Percentiles rank a stretch among this genome's conserved stretches.
Conservation (phyloP, 2,113 vertebrate species). For the Lophius piscatorius region DNA sequence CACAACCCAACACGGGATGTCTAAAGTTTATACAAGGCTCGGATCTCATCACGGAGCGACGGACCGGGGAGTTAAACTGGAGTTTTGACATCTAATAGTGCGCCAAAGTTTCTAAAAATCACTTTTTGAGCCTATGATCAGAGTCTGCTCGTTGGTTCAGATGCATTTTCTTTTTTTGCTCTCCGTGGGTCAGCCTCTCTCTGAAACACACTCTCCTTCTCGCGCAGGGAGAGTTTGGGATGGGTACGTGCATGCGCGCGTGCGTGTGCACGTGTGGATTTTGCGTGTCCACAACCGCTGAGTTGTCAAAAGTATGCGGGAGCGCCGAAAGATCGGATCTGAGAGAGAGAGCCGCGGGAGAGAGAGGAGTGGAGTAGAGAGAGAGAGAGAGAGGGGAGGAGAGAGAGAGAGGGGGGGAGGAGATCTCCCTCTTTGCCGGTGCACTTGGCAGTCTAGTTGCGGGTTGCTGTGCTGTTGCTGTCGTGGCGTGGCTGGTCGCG, state of each 20-base stretch:
- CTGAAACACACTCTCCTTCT: no score
- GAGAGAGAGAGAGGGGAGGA: conserved; percentile 32
- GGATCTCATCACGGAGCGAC: conserved; percentile 28
- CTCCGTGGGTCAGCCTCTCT: conserved; percentile 49
- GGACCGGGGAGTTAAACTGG: conserved; percentile 11
- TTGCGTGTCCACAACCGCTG: conserved; percentile 14
- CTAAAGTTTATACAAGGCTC: conserved; percentile 73
- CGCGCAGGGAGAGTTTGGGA: no score
- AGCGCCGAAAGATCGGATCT: conserved; percentile 29
- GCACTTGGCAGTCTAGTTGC: conserved; percentile 86
- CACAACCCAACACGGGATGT: conserved; percentile 43
- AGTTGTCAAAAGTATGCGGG: conserved; percentile 53
- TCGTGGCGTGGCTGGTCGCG: conserved; percentile 83
- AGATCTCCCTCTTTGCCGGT: conserved; percentile 78
- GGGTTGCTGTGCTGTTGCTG: conserved; percentile 83
- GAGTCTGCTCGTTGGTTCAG: conserved; percentile 17
- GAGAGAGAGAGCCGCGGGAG: conserved; percentile 31
- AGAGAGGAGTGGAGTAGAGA: conserved; percentile 48
- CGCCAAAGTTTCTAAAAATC: conserved; percentile 25
- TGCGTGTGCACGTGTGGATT: conserved; percentile 4
- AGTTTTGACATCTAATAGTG: conserved; percentile 6
- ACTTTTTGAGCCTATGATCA: conserved; percentile 17
- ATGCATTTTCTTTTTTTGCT: conserved; percentile 1
- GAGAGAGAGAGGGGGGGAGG: conserved; percentile 60
- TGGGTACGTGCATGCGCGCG: background rate